These are phyloP conservation scores for Anthopleura xanthogrammica DNA, from an alignment of 92 coral and sea anemone species.

Conservation along the genomic window DNA sequence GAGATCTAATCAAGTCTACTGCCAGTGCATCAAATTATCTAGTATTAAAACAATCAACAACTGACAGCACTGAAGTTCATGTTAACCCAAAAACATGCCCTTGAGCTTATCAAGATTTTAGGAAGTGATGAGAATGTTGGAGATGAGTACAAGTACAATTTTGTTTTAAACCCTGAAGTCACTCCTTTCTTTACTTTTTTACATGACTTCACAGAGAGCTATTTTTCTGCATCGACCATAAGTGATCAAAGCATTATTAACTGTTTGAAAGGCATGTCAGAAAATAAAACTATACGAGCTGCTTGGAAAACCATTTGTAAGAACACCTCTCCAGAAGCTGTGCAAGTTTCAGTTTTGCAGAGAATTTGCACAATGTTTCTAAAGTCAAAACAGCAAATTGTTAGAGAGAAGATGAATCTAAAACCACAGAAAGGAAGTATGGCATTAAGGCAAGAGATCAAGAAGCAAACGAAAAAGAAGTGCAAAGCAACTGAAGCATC, in stretches of 20 bases:
- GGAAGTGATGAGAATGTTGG: conserved; percentile 27
- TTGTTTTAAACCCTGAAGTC: conserved; percentile 33
- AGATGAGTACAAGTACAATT: conserved; percentile 21
- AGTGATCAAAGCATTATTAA: too few species aligned
- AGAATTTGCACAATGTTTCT: conserved; percentile 50
- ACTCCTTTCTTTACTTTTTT: conserved; percentile 27
- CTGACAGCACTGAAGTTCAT: background rate
- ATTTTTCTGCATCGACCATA: background rate
- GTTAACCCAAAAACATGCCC: conserved; percentile 27
- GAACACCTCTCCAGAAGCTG: too few species aligned
- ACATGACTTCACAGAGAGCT: conserved; percentile 27
- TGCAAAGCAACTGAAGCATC: conserved; percentile 7
- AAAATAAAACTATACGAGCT: too few species aligned
- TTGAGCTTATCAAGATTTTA: conserved; percentile 21
- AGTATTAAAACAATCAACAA: conserved; percentile 1
- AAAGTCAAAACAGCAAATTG: conserved; percentile 54
- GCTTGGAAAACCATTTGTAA: too few species aligned
- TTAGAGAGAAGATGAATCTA: conserved; percentile 39
- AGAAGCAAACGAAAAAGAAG: too few species aligned
- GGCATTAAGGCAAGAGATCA: conserved; percentile 38
- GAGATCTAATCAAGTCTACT: conserved; percentile 42
- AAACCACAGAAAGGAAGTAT: conserved; percentile 58
- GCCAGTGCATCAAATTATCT: conserved; percentile 1
- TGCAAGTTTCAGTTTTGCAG: too few species aligned
- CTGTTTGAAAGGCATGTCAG: too few species aligned